Evolutionary conservation across 2,113 vertebrate species (phyloP), one percentile per base, ranked within the genome.

Genomic region (Aptenodytes patagonicus): DNA sequence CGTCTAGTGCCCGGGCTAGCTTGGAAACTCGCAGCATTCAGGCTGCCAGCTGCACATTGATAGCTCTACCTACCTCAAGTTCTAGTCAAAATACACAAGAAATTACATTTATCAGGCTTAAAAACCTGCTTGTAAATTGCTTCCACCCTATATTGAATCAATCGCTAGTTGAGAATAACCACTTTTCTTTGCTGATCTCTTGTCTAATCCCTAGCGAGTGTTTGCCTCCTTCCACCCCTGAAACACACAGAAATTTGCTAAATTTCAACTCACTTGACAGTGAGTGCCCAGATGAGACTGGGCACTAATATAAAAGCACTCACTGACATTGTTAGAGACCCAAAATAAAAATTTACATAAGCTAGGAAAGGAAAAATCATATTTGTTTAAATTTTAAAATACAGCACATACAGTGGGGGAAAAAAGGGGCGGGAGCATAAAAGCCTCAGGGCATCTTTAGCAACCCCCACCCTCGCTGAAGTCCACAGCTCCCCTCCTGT

Each of bases 21-120:
- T 6, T 6, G 46, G 46, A 9, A 29, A 2, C 21, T 1, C 3
- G 0, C 31, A 10, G 8, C 22, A 1, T 8, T 7, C 28, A 0
- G 2, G 72, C 72, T 65, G 51, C 38, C 44, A 25, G 62, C 80
- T 22, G 71, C 1, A 4, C 17, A 1, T 7, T 5, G 19, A 28
- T 2, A 55, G 87, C 76, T 70, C 46, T 15, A 8, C 29, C 46
- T 8, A 31, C 83, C 60, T 16, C 64, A 8, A 7, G 6, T 3
- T 7, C 42, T 13, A 49, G 58, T 46, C 80, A 49, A 73, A 91
- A 83, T 0, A 20, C 49, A n/a, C 19, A 16, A 21, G 6, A 51
- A 86, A 42, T 24, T 47, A 51, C 49, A 51, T 44, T 12, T 31
- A 32, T 65, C 71, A 86, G 72, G 8, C 72, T 20, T 20, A 40